Evolutionary conservation across 1,140 invertebrate species (phyloP).

Genomic region (Neodiprion fabricii): DNA sequence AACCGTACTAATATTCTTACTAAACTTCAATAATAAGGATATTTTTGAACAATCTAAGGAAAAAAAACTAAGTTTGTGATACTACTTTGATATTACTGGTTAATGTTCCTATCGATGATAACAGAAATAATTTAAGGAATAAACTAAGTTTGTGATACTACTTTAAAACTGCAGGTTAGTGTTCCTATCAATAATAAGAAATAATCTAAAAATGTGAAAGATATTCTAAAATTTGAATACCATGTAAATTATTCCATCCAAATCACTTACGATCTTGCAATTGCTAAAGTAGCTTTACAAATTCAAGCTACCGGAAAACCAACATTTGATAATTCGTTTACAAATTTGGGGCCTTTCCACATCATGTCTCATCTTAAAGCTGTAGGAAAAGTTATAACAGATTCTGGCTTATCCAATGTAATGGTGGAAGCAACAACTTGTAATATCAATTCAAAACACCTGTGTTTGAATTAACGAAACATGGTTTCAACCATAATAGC

Average conservation of each 20-base stretch:
- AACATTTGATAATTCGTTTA: slow-evolving; percentile 41
- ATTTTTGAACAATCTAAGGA: not conserved
- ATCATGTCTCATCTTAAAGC: slow-evolving; percentile 57
- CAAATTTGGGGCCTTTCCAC: slow-evolving; percentile 43
- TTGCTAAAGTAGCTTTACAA: slow-evolving; percentile 52
- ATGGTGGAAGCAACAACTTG: slow-evolving; percentile 41
- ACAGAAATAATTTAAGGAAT: not conserved
- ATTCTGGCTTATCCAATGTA: slow-evolving; percentile 53
- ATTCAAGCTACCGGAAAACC: slow-evolving; percentile 42
- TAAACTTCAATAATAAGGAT: not conserved
- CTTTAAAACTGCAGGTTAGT: not conserved
- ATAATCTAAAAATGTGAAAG: not conserved
- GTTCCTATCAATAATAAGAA: not conserved
- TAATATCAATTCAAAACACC: too few species aligned
- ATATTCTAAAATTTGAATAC: not conserved
- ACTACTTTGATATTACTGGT: not conserved
- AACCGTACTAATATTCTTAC: not conserved
- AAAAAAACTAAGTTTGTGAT: not conserved
- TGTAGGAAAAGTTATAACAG: slow-evolving; percentile 55
- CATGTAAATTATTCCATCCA: slow-evolving; percentile 27
- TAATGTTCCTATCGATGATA: not conserved
- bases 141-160: not conserved
- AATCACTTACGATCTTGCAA: slow-evolving; percentile 52
- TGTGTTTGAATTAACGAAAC: too few species aligned
- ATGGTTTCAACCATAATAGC: too few species aligned